Evolutionary conservation across 2,888 invertebrate genomes (phyloP), one percentile per base, ranked within the genome.

Genomic region (Leucania comma): DNA sequence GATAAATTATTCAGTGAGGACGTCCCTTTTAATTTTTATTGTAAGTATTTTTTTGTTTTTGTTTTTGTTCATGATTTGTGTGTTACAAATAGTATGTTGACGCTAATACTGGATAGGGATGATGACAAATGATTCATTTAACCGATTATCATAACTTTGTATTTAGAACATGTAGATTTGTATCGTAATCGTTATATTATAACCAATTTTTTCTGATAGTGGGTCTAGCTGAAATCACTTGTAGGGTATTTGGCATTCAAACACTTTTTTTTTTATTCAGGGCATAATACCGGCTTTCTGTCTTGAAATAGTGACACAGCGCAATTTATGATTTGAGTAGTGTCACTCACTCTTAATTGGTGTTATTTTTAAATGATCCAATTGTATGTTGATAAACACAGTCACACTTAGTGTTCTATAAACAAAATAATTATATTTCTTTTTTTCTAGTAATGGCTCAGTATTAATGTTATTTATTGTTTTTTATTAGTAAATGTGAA

Each of bases 1-100:
- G 68, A 78, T 81, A 77, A 66, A 76, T 80, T 70, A 71, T 72
- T 79, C 71, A 72, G 87, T 84, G 85, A 82, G 75, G 82, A 88
- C 86, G 80, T 83, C 81, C 63, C 74, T 60, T 38, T 78, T 72
- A 65, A 80, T 78, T 82, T 65, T 71, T 70, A 82, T 81, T 78
- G 64, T 83, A 74, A 86, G 87, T 80, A 81, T 74, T 61, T 20
- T 73, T 72, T 67, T 72, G 67, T 69, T 63, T 60, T 46, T 53
- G 1, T n/a, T 20, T 8, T 10, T 0, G 59, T 46, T 24, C 22
- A 6, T 0, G 1, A 10, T 10, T n/a, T 17, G 26, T 60, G 24
- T 32, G 6, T 42, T 26, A 10, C 12, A 56, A 14, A 22, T 6
- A 9, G 1, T 20, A 38, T 1, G 26, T 42, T 10, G 3, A 38